Evolutionary conservation across 2,888 invertebrate species (phyloP).

Genomic region (Taenaris catops): DNA sequence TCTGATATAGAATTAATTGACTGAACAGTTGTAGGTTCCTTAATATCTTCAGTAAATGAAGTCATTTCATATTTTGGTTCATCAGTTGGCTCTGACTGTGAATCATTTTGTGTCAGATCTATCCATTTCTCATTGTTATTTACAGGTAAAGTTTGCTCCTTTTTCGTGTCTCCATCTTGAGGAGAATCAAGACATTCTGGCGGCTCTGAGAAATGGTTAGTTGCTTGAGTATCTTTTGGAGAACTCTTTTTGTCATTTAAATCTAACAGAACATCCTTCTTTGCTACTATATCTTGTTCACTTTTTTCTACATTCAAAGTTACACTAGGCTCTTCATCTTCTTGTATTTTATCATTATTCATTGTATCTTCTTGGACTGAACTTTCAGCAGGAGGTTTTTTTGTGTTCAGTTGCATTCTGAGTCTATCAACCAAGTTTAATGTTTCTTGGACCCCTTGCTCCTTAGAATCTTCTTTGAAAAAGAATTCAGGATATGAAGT

Average conservation of each 20-base stretch:
- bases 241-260: constrained; percentile 28
- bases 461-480: constrained; percentile 89
- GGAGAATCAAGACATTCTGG: constrained; percentile 29
- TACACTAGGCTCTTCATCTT: constrained; percentile 34
- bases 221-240: constrained; percentile 31
- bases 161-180: constrained; percentile 31
- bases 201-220: constrained; percentile 35
- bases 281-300: constrained; percentile 37
- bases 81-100: constrained; percentile 35
- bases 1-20: constrained; percentile 50
- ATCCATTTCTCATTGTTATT: constrained; percentile 47
- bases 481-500: constrained; percentile 83
- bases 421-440: constrained; percentile 91
- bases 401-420: constrained; percentile 84
- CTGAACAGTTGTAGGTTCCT: constrained; percentile 43
- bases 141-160: constrained; percentile 34
- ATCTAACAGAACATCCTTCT: constrained; percentile 30
- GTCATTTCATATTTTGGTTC: constrained; percentile 45
- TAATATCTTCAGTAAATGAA: constrained; percentile 49
- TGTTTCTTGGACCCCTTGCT: constrained; percentile 89
- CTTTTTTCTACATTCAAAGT: constrained; percentile 35
- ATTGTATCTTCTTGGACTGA: constrained; percentile 54
- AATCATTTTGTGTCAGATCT: constrained; percentile 36
- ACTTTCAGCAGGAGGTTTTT: constrained; percentile 80
- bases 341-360: constrained; percentile 39